These are phyloP conservation scores for Drepana arcuata DNA, from an alignment of 1,140 invertebrate species.

Conservation along the genomic window DNA sequence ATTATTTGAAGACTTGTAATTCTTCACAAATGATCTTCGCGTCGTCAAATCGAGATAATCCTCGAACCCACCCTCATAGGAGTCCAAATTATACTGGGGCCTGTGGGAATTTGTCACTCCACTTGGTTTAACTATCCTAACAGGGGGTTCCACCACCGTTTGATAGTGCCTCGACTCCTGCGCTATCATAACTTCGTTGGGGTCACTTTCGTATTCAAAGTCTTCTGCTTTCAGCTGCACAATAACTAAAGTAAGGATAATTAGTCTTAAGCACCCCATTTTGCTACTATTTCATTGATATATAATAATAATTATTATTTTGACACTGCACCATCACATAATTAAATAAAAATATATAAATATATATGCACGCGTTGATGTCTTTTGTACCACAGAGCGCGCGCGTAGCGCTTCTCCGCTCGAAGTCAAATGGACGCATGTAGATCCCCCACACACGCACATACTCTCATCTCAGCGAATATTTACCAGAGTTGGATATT, in stretches of 20 bases:
- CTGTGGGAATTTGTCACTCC: conserved; percentile 63
- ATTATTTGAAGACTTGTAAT: conserved; percentile 56
- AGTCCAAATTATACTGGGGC: conserved; percentile 61
- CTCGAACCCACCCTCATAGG: conserved; percentile 33
- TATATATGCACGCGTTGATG: conserved; percentile 10
- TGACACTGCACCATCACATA: conserved; percentile 1
- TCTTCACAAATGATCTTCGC: conserved; percentile 32
- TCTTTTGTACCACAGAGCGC: conserved; percentile 27
- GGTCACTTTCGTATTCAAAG: conserved; percentile 34
- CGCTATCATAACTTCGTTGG: conserved; percentile 50
- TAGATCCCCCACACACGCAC: conserved; percentile 20
- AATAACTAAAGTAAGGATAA: conserved; percentile 4
- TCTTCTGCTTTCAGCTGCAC: conserved; percentile 19
- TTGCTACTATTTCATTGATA: conserved; percentile 1
- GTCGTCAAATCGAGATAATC: conserved; percentile 26
- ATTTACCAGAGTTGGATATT: conserved; percentile 52
- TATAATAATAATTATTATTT: conserved; percentile 4
- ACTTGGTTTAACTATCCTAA: conserved; percentile 47
- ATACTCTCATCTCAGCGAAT: conserved; percentile 33
- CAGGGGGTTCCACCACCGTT: conserved; percentile 39
- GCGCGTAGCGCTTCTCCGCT: conserved; percentile 33
- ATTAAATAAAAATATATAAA: conserved; percentile 1
- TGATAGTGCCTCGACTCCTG: conserved; percentile 54
- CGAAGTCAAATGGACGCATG: conserved; percentile 38
- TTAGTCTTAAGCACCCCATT: conserved; percentile 25